Evolutionary conservation across 1,140 invertebrate species (phyloP).

Genomic region (Brachionus plicatilis): DNA sequence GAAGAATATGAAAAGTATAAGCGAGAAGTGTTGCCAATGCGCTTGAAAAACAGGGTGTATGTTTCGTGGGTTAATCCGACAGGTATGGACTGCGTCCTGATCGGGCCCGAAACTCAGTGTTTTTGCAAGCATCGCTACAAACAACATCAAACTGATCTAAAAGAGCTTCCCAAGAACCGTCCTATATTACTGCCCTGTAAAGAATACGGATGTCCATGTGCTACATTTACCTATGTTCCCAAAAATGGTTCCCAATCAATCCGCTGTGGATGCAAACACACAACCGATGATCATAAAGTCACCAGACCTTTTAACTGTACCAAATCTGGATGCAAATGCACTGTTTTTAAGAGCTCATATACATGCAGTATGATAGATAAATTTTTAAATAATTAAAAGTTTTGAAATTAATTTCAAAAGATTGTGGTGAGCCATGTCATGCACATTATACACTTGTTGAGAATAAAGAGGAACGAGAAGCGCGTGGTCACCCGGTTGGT

Average conservation of each 20-base stretch:
- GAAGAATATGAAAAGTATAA: constrained; percentile 57
- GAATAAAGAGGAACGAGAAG: constrained; percentile 51
- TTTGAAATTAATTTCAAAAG: constrained; percentile 10
- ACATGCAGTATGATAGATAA: constrained; percentile 46
- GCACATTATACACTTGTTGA: constrained; percentile 53
- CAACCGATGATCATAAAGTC: constrained; percentile 49
- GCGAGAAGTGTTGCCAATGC: constrained; percentile 41
- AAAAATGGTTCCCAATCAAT: constrained; percentile 51
- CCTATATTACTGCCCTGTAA: constrained; percentile 52
- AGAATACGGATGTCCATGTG: constrained; percentile 51
- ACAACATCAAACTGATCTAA: constrained; percentile 56
- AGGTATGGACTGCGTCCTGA: constrained; percentile 57
- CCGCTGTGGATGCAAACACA: constrained; percentile 54
- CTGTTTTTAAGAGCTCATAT: constrained; percentile 52
- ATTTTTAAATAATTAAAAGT: neutral
- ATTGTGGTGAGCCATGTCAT: constrained; percentile 49
- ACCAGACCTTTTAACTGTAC: constrained; percentile 48
- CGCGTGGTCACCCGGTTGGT: constrained; percentile 54
- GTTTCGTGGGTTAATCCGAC: constrained; percentile 48
- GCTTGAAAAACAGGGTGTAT: constrained; percentile 52
- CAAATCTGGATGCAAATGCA: constrained; percentile 49
- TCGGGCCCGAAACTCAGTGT: constrained; percentile 56
- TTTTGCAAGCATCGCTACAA: constrained; percentile 56
- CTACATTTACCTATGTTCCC: constrained; percentile 53
- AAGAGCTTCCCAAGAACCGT: constrained; percentile 47